A percentile compares a stretch with the other conserved stretches of the same genome.
Evolutionary conservation across 2,797 vertebrate genomes (phyloP).

Genomic region (Lepidocolaptes lacrymiger): DNA sequence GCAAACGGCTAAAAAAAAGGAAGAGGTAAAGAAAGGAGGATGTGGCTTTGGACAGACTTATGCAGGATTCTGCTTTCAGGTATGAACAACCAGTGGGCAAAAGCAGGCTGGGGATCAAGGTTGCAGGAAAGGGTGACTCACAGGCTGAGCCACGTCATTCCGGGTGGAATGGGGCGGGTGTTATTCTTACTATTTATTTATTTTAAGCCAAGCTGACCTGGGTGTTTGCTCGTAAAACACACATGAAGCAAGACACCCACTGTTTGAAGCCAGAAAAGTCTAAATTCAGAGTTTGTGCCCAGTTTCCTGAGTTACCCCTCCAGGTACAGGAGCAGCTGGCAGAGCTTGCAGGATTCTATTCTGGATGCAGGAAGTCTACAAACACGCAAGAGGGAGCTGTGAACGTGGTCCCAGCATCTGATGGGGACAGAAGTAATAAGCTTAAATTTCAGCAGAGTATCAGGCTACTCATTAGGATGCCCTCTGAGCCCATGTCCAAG

Average conservation of each 20-base stretch:
- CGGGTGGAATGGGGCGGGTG: background rate
- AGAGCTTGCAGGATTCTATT: background rate
- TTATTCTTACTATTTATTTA: background rate
- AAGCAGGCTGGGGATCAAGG: background rate
- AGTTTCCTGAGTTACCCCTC: background rate
- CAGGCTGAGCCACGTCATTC: background rate
- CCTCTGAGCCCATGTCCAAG: background rate
- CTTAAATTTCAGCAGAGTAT: background rate
- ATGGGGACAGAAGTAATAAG: background rate
- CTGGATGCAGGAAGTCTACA: background rate
- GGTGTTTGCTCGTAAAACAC: background rate
- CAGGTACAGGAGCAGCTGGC: background rate
- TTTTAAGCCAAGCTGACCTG: background rate
- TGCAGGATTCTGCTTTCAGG: background rate
- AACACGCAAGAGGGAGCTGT: background rate
- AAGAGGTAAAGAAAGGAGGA: background rate
- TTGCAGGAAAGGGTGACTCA: background rate
- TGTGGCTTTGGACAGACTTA: background rate
- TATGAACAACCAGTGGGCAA: background rate
- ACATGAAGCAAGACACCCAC: background rate
- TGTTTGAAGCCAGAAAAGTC: background rate
- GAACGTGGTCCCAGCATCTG: fast-evolving
- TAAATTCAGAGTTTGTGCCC: background rate
- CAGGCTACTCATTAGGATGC: background rate
- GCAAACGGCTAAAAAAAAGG: background rate